Evolutionary conservation across 2,888 invertebrate species (phyloP).

Genomic region (Hedychridium roseum): DNA sequence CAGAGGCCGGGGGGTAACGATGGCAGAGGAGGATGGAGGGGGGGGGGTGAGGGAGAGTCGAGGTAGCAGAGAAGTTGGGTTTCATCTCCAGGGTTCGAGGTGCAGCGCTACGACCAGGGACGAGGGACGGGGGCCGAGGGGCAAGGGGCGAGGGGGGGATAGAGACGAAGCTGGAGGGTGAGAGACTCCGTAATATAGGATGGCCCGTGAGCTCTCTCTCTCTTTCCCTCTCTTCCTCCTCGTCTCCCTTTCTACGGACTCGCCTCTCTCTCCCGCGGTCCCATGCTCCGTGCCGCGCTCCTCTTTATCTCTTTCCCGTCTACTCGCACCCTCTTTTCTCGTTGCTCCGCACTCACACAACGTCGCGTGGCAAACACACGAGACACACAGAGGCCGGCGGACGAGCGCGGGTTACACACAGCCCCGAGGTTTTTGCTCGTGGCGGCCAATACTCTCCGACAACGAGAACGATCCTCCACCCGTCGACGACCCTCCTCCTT

Average conservation of each 20-base stretch:
- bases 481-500: constrained; percentile 18
- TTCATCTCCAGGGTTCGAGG: constrained; percentile 59
- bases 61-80: constrained; percentile 56
- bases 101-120: constrained; percentile 25
- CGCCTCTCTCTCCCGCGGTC: constrained; percentile 8
- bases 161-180: constrained; percentile 35
- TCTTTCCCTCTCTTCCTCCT: constrained; percentile 14
- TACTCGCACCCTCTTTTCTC: constrained; percentile 32
- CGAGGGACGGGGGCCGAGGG: constrained; percentile 29
- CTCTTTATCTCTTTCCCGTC: constrained; percentile 19
- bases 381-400: constrained; percentile 20
- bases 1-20: constrained; percentile 23
- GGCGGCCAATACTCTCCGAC: constrained; percentile 50
- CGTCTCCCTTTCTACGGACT: constrained; percentile 19
- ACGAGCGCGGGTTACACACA: constrained; percentile 23
- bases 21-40: constrained; percentile 30
- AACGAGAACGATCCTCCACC: constrained; percentile 34
- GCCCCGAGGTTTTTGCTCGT: constrained; percentile 49
- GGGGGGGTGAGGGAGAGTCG: constrained; percentile 30
- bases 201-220: constrained; percentile 48
- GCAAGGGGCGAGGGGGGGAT: constrained; percentile 13
- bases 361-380: constrained; percentile 19
- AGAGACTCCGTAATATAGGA: constrained; percentile 59
- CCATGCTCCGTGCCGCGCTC: constrained; percentile 24
- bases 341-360: constrained; percentile 28